A percentile compares a stretch with the other conserved stretches of the same genome.
phyloP scores from a whole-genome alignment of 2,888 invertebrate species.

The Eudemis profundana region DNA sequence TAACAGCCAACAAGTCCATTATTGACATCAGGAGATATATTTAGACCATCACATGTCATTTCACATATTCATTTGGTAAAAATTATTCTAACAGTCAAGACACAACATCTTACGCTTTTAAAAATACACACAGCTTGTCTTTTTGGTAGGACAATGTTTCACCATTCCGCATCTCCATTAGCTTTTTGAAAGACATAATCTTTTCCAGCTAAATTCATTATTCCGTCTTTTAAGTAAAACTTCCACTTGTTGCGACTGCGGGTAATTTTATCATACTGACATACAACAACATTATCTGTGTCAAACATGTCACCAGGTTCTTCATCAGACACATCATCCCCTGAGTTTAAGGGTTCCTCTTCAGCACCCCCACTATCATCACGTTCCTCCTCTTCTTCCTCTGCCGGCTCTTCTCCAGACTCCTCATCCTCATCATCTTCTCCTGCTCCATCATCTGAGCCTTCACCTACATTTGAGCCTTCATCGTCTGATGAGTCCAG shows the following conservation, averaged over 20 bases:
- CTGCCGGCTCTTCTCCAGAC: constrained; percentile 88
- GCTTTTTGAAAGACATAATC: constrained; percentile 99
- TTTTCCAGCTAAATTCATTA: constrained; percentile 99
- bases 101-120: constrained; percentile 67
- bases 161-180: constrained; percentile 99
- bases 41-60: constrained; percentile 22
- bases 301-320: constrained; percentile 98
- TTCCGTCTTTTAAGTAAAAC: constrained; percentile 99
- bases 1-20: constrained; percentile 2
- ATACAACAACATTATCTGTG: constrained; percentile 99
- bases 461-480: constrained; percentile 85
- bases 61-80: constrained; percentile 52
- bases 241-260: constrained; percentile 99
- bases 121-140: constrained; percentile 70
- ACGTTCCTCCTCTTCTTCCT: constrained; percentile 88
- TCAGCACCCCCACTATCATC: constrained; percentile 87
- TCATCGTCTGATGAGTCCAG: constrained; percentile 91
- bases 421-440: constrained; percentile 92
- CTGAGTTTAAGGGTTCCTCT: constrained; percentile 97
- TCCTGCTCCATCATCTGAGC: constrained; percentile 89
- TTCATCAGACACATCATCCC: constrained; percentile 98
- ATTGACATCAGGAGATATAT: constrained; percentile 1
- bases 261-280: constrained; percentile 99
- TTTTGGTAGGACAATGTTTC: constrained; percentile 63
- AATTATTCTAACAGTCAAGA: constrained; percentile 61